These are phyloP conservation scores for Pinna nobilis DNA, from an alignment of 1,140 invertebrate genomes.

Conservation along the genomic window DNA sequence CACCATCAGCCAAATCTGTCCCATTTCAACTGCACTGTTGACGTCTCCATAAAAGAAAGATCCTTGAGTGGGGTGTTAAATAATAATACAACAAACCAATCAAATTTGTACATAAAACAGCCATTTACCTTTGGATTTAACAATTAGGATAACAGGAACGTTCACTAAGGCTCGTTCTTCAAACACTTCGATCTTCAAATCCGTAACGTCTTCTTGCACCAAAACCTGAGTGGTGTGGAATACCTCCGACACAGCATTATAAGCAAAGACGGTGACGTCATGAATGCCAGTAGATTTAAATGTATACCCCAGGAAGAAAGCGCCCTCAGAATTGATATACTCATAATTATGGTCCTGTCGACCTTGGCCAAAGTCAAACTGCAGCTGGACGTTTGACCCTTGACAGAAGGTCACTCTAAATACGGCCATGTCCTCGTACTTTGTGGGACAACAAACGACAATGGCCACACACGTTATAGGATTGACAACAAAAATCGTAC, in stretches of 20 bases:
- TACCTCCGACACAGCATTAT: constrained; percentile 14
- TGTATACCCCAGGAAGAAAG: constrained; percentile 12
- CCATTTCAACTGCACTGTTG: neutral
- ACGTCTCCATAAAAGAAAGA: too few relatives aligned
- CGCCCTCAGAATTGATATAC: neutral
- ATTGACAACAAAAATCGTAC: constrained; percentile 5
- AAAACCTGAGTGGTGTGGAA: constrained; percentile 12
- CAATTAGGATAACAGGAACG: constrained; percentile 1
- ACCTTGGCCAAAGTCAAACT: constrained; percentile 29
- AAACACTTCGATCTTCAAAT: constrained; percentile 3
- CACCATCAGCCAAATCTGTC: neutral
- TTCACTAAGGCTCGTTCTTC: neutral
- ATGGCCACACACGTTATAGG: constrained; percentile 22
- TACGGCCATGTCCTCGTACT: neutral
- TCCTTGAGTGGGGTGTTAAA: too few relatives aligned
- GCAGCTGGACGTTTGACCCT: neutral
- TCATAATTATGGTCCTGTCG: neutral
- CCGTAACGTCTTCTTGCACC: neutral
- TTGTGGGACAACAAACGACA: constrained; percentile 2
- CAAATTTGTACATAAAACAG: neutral
- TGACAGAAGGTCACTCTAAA: constrained; percentile 10
- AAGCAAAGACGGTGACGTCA: constrained; percentile 23
- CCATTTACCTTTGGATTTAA: constrained; percentile 11
- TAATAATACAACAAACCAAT: too few relatives aligned
- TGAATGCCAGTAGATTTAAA: constrained; percentile 27